Percentiles rank a stretch among this genome's conserved stretches.
Conservation (phyloP, 1,140 invertebrate species). For the Drosophila paulistorum region DNA sequence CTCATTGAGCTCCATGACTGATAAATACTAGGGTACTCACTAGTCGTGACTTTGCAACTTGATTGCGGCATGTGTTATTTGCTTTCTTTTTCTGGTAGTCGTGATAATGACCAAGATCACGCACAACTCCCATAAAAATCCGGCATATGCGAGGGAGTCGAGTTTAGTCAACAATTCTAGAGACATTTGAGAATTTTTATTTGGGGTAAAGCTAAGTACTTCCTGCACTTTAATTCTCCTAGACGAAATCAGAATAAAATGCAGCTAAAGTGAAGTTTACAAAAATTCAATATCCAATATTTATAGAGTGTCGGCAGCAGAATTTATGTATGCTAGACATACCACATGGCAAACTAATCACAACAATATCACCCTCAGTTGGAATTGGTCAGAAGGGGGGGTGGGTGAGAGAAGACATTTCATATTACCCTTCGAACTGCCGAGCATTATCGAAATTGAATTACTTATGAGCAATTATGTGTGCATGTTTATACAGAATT, state of each 20-base stretch:
- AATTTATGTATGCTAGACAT: constrained; percentile 48
- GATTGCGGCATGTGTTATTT: neutral
- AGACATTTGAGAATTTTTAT: constrained; percentile 16
- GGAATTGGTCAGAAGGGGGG: neutral
- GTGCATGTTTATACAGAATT: too few species aligned
- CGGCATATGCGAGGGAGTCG: constrained; percentile 29
- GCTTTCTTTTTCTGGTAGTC: constrained; percentile 16
- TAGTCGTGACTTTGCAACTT: neutral
- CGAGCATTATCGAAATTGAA: constrained; percentile 68
- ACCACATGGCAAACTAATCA: constrained; percentile 28
- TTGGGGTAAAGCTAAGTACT: constrained; percentile 36
- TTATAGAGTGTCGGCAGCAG: constrained; percentile 54
- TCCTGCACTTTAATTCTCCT: constrained; percentile 17
- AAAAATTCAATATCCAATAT: constrained; percentile 57
- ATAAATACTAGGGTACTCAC: neutral
- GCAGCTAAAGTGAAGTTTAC: constrained; percentile 44
- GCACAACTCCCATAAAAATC: constrained; percentile 65
- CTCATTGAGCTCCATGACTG: too few species aligned
- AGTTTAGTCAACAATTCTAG: constrained; percentile 35
- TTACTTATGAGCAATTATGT: constrained; percentile 59
- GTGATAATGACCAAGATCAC: constrained; percentile 65
- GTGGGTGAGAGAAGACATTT: constrained; percentile 1
- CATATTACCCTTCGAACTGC: neutral
- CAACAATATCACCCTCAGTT: constrained; percentile 11
- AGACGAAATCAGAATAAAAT: constrained; percentile 38